A percentile compares a stretch with the other conserved stretches of the same genome.
Conservation (phyloP, 2,113 vertebrate genomes). For the Brachirus orientalis region DNA sequence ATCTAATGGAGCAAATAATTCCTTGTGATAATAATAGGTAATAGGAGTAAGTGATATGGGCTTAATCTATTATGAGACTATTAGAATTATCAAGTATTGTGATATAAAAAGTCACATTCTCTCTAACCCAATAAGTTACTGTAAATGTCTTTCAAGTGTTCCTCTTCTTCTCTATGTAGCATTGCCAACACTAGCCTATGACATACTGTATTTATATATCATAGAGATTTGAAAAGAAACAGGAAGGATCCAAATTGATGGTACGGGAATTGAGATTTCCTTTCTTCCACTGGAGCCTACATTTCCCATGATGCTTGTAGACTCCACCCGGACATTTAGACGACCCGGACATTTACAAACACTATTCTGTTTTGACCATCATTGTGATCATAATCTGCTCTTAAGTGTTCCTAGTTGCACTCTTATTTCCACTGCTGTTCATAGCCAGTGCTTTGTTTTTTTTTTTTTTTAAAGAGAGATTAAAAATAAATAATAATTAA, state of each 20-base stretch:
- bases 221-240: too few species aligned
- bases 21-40: neutral
- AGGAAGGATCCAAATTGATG: neutral
- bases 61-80: neutral
- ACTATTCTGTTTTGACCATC: too few species aligned
- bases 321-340: neutral
- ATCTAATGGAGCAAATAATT: constrained; percentile 8
- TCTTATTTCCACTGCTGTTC: too few species aligned
- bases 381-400: too few species aligned
- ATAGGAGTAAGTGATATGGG: neutral
- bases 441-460: too few species aligned
- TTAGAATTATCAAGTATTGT: neutral
- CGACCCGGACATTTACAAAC: too few species aligned
- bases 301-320: neutral
- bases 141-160: too few species aligned
- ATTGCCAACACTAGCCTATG: neutral
- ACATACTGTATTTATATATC: neutral
- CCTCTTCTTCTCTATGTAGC: too few species aligned
- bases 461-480: too few species aligned
- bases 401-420: too few species aligned
- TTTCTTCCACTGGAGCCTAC: neutral
- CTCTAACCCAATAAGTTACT: neutral
- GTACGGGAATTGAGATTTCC: neutral
- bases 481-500: too few species aligned
- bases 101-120: neutral